Base-by-base conservation (phyloP, 2,888 invertebrate genomes). In the Drosophila neotestacea region DNA sequence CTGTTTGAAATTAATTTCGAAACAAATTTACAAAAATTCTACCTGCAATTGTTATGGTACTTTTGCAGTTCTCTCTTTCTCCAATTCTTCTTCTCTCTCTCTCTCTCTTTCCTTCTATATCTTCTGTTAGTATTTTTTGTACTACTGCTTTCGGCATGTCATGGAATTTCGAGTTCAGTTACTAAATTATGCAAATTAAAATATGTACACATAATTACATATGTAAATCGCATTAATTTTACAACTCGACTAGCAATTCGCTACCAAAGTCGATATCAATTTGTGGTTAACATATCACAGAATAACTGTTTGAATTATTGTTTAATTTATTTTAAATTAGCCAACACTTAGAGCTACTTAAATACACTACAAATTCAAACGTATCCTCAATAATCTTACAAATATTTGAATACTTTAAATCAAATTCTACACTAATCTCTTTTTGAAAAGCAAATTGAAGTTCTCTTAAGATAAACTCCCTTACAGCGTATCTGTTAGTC, bases 161-260 rank as follows among this genome's bases (percentile, higher is more conserved):
- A 51, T 67, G 44, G 34, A 50, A 64, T 67, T 71, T 41, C 27
- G 30, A 42, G 41, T 27, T 13, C 64, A 79, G 74, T 85, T 66
- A 82, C 83, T 84, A 88, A 84, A 84, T 84, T 84, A 84, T 84
- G 88, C 86, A 88, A 84, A 84, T 84, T 84, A 83, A 88, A 88
- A 83, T 86, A 88, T 85, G 88, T 73, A 73, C 86, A 83, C 73
- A 83, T 84, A 84, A 84, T 84, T 84, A 84, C 88, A 85, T 65
- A 88, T 80, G 84, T 88, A 84, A 84, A 88, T 80, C 86, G 75
- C 73, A 85, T 88, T 84, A 75, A 85, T 83, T 77, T 77, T 75
- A 67, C 82, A 83, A 46, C 46, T 47, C 46, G 28, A 56, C 44
- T 56, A 36, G 28, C 56, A 81, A 67, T 67, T 68, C 68, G 51